These are phyloP conservation scores for Nothobranchius kuhntae DNA, from an alignment of 2,113 vertebrate genomes.

Conservation along the genomic window DNA sequence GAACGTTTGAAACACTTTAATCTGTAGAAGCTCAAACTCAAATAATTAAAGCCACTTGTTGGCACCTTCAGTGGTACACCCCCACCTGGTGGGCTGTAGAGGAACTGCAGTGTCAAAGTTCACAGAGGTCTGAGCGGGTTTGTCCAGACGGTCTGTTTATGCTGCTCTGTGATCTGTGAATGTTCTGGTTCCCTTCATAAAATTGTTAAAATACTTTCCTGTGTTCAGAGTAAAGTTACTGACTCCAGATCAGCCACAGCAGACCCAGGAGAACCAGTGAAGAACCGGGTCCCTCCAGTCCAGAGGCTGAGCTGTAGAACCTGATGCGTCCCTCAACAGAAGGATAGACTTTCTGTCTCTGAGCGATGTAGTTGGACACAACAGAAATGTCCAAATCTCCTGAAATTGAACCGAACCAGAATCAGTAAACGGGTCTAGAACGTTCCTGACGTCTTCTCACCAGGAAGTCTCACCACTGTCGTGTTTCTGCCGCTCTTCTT, in stretches of 20 bases:
- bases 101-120: background rate
- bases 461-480: slow-evolving; percentile 83
- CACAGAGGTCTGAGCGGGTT: no score
- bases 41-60: no score
- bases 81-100: background rate
- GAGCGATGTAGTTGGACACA: slow-evolving; percentile 82
- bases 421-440: background rate
- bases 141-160: no score
- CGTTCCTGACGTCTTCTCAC: background rate
- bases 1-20: no score
- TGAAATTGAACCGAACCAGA: slow-evolving; percentile 44
- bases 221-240: background rate
- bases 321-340: slow-evolving; percentile 87
- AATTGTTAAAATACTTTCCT: background rate
- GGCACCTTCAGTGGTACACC: no score
- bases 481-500: slow-evolving; percentile 80
- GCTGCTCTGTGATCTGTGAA: background rate
- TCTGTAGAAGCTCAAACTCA: no score
- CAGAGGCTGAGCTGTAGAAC: slow-evolving; percentile 65
- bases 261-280: slow-evolving; percentile 31
- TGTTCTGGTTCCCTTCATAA: background rate
- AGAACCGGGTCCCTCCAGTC: slow-evolving; percentile 1
- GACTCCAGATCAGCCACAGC: slow-evolving; percentile 44
- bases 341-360: slow-evolving; percentile 83
- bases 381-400: slow-evolving; percentile 86